Evolutionary conservation across 2,113 vertebrate species (phyloP), one percentile per base, ranked within the genome.

Genomic region (Neolamprologus devosi): DNA sequence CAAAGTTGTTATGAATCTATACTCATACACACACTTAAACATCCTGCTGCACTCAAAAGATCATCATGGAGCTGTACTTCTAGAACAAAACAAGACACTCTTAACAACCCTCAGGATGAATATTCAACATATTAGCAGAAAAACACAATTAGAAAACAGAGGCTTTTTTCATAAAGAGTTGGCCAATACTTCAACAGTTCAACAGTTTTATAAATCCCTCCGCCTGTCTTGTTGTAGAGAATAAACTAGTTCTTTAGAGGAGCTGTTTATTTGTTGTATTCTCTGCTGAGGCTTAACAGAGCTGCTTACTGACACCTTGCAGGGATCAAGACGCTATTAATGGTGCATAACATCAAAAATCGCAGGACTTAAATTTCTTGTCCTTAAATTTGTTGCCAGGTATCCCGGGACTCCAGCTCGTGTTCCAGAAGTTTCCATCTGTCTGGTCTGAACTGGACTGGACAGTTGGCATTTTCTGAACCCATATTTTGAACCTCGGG

Each of bases 391-490:
- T 26, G 49, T 81, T 88, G 81, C 60, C 82, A 88, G 58, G 89
- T 40, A 88, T 91, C 58, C 21, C 2, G 1, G 23, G 82, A 85
- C 88, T 75, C 42, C 89, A 87, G 90, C 87, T 93, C 93, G 73
- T 87, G 88, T 94, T 94, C 75, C 88, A 87, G 37, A 90, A 86
- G 81, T 84, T 94, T 93, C 90, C 85, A 55, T 53, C 28, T 81
- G 86, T 85, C 83, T 75, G 78, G 82, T 79, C 85, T 79, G 58
- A 81, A 68, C 85, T 42, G 51, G 42, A 89, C 75, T 49, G 70
- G 57, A 89, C 3, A 23, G 80, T 17, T 80, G 90, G 75, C 63
- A 80, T 82, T 85, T 55, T 70, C 89, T 75, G 1, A 84, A 42
- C 37, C 80, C 47, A 26, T 54, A 78, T 83, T 68, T 81, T 60